Conservation (phyloP, 64 coral and sea anemone genomes). For the Acropora tenuis region DNA sequence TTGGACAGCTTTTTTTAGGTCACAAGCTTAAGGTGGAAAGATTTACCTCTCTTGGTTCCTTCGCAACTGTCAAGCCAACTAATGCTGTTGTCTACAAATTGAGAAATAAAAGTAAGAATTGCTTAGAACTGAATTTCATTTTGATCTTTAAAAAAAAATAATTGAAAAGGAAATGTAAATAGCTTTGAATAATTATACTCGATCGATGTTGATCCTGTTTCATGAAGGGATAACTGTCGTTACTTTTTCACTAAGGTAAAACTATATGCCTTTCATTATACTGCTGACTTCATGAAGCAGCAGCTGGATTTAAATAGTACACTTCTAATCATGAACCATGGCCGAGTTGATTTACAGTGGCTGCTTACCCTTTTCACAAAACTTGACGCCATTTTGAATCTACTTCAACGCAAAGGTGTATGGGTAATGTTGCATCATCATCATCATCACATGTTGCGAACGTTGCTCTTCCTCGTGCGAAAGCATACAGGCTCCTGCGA, state of each 20-base stretch:
- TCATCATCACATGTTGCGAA: conserved; percentile 42
- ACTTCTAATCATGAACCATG: too few relatives aligned
- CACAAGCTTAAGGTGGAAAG: too few relatives aligned
- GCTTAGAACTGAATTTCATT: neutral
- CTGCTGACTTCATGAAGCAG: too few relatives aligned
- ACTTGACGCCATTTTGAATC: conserved; percentile 85
- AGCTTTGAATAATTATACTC: too few relatives aligned
- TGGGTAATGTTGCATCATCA: conserved; percentile 52
- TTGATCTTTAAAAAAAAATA: neutral
- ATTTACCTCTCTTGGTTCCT: conserved; percentile 91
- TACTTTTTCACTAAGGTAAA: too few relatives aligned
- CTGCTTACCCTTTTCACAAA: conserved; percentile 84
- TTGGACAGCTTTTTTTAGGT: too few relatives aligned
- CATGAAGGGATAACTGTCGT: too few relatives aligned
- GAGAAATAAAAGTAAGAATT: neutral
- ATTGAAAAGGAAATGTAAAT: neutral
- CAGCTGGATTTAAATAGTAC: too few relatives aligned
- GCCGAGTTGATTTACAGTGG: too few relatives aligned
- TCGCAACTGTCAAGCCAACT: conserved; percentile 90
- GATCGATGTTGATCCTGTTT: too few relatives aligned
- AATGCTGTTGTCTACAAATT: conserved; percentile 85
- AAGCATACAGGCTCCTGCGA: neutral
- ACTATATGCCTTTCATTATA: too few relatives aligned
- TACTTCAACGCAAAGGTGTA: conserved; percentile 3
- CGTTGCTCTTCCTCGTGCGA: conserved; percentile 15